These are phyloP conservation scores for Drosophila algonquin DNA, from an alignment of 2,888 invertebrate species.

Conservation along the genomic window DNA sequence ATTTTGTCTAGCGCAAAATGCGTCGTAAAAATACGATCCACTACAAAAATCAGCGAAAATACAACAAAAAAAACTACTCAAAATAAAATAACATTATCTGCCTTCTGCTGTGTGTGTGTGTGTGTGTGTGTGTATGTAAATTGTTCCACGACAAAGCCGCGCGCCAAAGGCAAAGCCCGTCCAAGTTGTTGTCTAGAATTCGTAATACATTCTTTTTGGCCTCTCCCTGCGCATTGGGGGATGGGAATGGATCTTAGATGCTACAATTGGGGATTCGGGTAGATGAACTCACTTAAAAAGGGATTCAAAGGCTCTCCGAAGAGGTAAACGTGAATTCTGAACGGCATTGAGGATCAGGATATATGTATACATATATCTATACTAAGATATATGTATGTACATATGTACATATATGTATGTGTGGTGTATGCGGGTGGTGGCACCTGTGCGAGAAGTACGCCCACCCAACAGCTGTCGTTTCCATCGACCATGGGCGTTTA, in stretches of 20 bases:
- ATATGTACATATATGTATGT: neutral
- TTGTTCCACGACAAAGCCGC: conserved; percentile 57
- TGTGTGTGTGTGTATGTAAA: conserved; percentile 20
- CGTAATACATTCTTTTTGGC: conserved; percentile 63
- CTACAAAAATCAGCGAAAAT: conserved; percentile 27
- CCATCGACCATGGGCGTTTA: conserved; percentile 14
- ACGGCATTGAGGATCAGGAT: neutral
- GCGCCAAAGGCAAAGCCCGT: conserved; percentile 25
- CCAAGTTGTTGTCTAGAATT: conserved; percentile 66
- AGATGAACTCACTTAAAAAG: conserved; percentile 17
- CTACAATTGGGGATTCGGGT: conserved; percentile 30
- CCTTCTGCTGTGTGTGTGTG: neutral
- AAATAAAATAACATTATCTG: conserved; percentile 6
- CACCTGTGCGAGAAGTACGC: conserved; percentile 5
- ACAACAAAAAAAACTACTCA: conserved; percentile 11
- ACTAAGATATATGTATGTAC: neutral
- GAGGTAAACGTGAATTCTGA: neutral
- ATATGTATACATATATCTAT: neutral
- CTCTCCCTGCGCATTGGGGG: conserved; percentile 26
- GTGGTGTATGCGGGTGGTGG: conserved; percentile 32
- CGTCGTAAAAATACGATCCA: conserved; percentile 58
- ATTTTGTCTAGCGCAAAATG: conserved; percentile 70
- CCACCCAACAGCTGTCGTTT: conserved; percentile 13
- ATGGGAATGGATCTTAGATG: conserved; percentile 1
- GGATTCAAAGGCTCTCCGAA: neutral